These are phyloP conservation scores for Drosophila quinaria DNA, from an alignment of 2,888 invertebrate genomes.

Conservation along the genomic window DNA sequence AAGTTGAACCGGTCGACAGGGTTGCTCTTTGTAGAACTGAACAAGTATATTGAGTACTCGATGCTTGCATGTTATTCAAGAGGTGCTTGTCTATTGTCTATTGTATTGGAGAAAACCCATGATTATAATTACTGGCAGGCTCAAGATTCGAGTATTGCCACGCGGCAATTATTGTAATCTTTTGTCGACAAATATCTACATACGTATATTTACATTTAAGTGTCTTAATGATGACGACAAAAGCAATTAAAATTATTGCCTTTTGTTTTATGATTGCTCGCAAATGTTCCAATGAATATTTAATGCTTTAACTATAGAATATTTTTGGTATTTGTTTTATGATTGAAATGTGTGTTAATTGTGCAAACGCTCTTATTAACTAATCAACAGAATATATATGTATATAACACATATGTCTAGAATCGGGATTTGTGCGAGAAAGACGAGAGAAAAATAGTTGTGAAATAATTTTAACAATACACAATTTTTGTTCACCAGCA, in stretches of 20 bases:
- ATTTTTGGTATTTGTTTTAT: conserved; percentile 83
- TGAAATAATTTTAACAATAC: conserved; percentile 23
- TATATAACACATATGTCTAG: conserved; percentile 10
- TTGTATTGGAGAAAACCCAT: conserved; percentile 45
- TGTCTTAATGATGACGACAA: conserved; percentile 16
- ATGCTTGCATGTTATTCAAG: conserved; percentile 65
- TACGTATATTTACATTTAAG: background rate
- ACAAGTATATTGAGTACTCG: background rate
- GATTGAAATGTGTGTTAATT: conserved; percentile 86
- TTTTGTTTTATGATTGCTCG: conserved; percentile 9
- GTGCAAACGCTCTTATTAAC: conserved; percentile 59
- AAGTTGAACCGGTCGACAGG: background rate
- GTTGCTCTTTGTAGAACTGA: background rate
- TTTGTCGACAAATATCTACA: background rate
- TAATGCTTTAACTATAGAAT: conserved; percentile 44
- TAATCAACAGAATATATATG: conserved; percentile 35
- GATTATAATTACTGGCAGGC: conserved; percentile 69
- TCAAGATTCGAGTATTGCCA: conserved; percentile 59
- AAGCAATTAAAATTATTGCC: conserved; percentile 64
- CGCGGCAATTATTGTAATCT: conserved; percentile 47
- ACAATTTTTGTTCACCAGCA: conserved; percentile 76
- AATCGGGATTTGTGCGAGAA: conserved; percentile 6
- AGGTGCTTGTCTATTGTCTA: conserved; percentile 38
- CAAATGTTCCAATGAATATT: conserved; percentile 36
- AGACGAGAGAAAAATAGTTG: background rate